These are phyloP conservation scores for Heliconius melpomene DNA, from an alignment of 1,140 invertebrate genomes.

Conservation along the genomic window DNA sequence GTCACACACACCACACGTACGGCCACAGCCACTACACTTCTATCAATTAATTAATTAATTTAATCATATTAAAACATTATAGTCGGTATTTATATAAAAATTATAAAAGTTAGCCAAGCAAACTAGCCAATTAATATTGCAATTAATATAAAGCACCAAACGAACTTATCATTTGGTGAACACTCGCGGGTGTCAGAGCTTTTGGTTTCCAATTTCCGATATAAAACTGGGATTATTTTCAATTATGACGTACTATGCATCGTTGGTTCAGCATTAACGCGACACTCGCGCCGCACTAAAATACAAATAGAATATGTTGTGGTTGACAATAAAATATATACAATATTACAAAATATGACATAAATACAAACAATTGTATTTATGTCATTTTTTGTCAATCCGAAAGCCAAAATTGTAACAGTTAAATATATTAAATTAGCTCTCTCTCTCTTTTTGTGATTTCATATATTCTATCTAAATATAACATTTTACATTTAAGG, in stretches of 20 bases:
- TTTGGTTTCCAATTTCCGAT: constrained; percentile 48
- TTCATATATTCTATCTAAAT: no score
- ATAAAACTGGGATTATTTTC: constrained; percentile 52
- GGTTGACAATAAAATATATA: not conserved
- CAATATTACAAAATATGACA: no score
- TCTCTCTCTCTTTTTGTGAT: no score
- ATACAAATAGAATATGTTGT: constrained; percentile 8
- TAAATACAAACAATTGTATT: no score
- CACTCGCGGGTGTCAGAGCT: constrained; percentile 30
- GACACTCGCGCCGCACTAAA: not conserved
- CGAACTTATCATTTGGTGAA: constrained; percentile 33
- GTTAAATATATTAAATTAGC: no score
- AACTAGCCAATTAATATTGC: constrained; percentile 19
- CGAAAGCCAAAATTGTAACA: no score
- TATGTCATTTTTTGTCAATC: no score
- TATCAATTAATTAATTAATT: not conserved
- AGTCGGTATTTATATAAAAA: not conserved
- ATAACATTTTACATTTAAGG: no score
- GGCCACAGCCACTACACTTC: no score
- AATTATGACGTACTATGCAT: constrained; percentile 46
- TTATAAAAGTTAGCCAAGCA: not conserved
- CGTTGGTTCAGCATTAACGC: constrained; percentile 34
- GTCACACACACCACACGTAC: no score
- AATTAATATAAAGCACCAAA: constrained; percentile 36
- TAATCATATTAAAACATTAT: not conserved